Base-by-base conservation (phyloP, 2,888 invertebrate genomes). In the Agrochola circellaris region DNA sequence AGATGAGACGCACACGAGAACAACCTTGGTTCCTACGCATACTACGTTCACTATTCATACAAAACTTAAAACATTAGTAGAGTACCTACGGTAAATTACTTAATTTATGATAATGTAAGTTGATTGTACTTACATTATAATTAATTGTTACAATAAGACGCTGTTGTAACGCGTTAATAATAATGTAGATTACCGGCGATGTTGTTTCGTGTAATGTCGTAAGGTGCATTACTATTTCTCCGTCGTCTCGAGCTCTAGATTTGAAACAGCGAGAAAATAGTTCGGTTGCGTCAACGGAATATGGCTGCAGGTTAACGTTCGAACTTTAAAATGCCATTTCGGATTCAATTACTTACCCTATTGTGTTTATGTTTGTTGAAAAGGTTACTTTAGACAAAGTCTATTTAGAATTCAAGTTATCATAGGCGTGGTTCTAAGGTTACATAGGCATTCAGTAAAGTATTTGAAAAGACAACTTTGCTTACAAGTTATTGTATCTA, bases 181-280 rank as follows among this genome's bases (percentile, higher is more conserved):
- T 87, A 83, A 78, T 78, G 77, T 86, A 79, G 73, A 81, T 84
- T 76, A 82, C 79, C 51, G 72, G 71, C 83, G 72, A 78, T 72
- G 75, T 77, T 82, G 83, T 87, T 87, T 88, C 88, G 73, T 82
- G 76, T 87, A 79, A 77, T 88, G 79, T 88, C 82, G 87, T 87
- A 88, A 88, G 87, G 61, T 67, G 20, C 78, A 77, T 81, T 72
- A 79, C 85, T 88, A 85, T 83, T 87, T 88, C 88, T 84, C 81
- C 79, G 75, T 76, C 77, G 81, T 76, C 73, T 85, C 82, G 84
- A 87, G 88, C 82, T 88, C 88, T 88, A 89, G 84, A 87, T 89
- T 88, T 74, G 77, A 89, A 88, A 81, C 74, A 79, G 76, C 83
- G 84, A 81, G 89, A 83, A 87, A 87, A 84, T 87, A 86, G 89